A percentile compares a stretch with the other conserved stretches of the same genome.
These are phyloP conservation scores for Temnothorax ravouxi DNA, from an alignment of 2,888 invertebrate genomes.

Conservation along the genomic window DNA sequence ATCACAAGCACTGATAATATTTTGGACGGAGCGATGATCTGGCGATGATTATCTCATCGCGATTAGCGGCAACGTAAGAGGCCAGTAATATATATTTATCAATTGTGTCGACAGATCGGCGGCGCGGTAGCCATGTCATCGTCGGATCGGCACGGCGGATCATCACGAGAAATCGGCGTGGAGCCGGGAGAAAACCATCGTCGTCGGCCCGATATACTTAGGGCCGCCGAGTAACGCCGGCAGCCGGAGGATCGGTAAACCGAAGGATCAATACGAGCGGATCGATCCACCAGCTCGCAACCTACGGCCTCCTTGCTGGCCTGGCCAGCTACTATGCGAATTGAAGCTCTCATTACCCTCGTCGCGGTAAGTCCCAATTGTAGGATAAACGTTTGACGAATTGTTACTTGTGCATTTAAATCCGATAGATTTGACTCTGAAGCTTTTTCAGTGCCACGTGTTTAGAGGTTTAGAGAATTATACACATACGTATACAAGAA, in stretches of 20 bases:
- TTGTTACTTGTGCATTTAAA: not conserved
- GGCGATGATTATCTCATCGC: slow-evolving; percentile 17
- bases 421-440: not conserved
- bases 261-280: slow-evolving; percentile 78
- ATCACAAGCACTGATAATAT: not conserved
- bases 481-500: not conserved
- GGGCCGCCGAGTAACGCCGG: slow-evolving; percentile 66
- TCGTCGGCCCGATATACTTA: slow-evolving; percentile 65
- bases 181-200: slow-evolving; percentile 78
- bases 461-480: not conserved
- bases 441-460: not conserved
- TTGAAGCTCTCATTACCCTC: slow-evolving; percentile 92
- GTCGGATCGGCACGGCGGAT: slow-evolving; percentile 77
- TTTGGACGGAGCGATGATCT: slow-evolving; percentile 13
- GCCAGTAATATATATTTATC: slow-evolving; percentile 24
- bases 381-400: not conserved
- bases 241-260: slow-evolving; percentile 71
- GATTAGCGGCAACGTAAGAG: not conserved
- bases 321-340: slow-evolving; percentile 92
- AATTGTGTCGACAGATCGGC: slow-evolving; percentile 71
- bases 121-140: slow-evolving; percentile 80
- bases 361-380: slow-evolving; percentile 89
- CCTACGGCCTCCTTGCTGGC: slow-evolving; percentile 88
- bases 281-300: slow-evolving; percentile 81
- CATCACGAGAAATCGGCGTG: slow-evolving; percentile 79